Evolutionary conservation across 2,888 invertebrate species (phyloP).

Genomic region (Eumerus sabulonum): DNA sequence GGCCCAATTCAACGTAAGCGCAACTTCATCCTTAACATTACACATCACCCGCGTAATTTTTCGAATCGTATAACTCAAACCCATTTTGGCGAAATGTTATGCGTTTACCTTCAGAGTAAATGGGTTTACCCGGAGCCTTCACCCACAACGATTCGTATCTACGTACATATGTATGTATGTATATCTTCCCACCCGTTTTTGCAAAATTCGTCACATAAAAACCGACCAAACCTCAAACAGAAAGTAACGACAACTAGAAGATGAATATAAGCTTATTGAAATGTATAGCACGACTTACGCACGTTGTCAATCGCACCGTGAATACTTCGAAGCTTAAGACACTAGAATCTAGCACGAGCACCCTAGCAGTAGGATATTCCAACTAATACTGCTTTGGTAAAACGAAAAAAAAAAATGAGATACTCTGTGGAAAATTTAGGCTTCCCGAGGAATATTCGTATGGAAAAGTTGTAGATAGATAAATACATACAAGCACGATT

Average conservation of each 20-base stretch:
- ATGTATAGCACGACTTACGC: slow-evolving; percentile 46
- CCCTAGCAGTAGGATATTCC: slow-evolving; percentile 61
- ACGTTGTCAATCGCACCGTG: slow-evolving; percentile 41
- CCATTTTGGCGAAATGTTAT: neutral
- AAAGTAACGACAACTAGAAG: slow-evolving; percentile 5
- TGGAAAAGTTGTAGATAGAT: slow-evolving; percentile 14
- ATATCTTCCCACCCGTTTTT: too few species aligned
- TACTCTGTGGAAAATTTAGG: slow-evolving; percentile 52
- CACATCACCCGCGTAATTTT: slow-evolving; percentile 28
- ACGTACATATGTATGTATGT: too few species aligned
- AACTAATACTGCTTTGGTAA: slow-evolving; percentile 53
- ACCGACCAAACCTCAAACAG: slow-evolving; percentile 4
- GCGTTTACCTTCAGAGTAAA: too few species aligned
- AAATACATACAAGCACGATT: slow-evolving; percentile 22
- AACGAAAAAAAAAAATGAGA: slow-evolving; percentile 40
- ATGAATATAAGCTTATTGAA: slow-evolving; percentile 38
- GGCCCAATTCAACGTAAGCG: neutral
- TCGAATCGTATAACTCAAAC: slow-evolving; percentile 35
- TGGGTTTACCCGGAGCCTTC: too few species aligned
- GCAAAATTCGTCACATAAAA: slow-evolving; percentile 7
- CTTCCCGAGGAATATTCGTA: slow-evolving; percentile 32
- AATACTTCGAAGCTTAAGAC: slow-evolving; percentile 18
- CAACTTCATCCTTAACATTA: slow-evolving; percentile 17
- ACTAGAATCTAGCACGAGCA: slow-evolving; percentile 42
- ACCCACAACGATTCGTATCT: too few species aligned